A percentile compares a stretch with the other conserved stretches of the same genome.
phyloP scores from a whole-genome alignment of 2,113 vertebrate genomes.

The Pomatostomus ruficeps region DNA sequence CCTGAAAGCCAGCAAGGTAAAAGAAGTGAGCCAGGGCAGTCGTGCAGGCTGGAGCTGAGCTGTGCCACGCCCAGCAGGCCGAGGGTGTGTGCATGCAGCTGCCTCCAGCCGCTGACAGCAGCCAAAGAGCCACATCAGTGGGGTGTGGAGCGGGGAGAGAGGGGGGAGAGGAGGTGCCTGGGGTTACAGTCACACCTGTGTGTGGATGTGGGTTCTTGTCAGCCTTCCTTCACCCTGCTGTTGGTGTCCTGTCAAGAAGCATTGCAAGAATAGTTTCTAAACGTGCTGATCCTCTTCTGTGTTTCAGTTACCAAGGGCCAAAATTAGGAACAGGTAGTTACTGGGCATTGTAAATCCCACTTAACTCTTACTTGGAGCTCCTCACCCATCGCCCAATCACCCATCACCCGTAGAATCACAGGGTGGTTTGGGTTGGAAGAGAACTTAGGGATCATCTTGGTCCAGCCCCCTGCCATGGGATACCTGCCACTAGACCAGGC shows the following conservation, averaged over 20 bases:
- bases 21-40: accelerated
- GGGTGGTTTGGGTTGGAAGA: not conserved
- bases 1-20: constrained; percentile 55
- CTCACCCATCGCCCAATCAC: not conserved
- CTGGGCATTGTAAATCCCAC: not conserved
- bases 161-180: not conserved
- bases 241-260: accelerated
- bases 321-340: not conserved
- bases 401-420: not conserved
- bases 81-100: not conserved
- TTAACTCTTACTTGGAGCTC: not conserved
- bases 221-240: not conserved
- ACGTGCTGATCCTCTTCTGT: not conserved
- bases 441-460: not conserved
- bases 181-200: accelerated
- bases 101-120: not conserved
- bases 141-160: not conserved
- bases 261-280: not conserved
- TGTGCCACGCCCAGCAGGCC: accelerated
- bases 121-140: not conserved
- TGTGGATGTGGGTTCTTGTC: not conserved
- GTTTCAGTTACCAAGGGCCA: not conserved
- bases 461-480: not conserved
- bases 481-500: not conserved
- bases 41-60: not conserved